phyloP scores from a whole-genome alignment of 1,140 invertebrate species.

The Aporrectodea caliginosa region DNA sequence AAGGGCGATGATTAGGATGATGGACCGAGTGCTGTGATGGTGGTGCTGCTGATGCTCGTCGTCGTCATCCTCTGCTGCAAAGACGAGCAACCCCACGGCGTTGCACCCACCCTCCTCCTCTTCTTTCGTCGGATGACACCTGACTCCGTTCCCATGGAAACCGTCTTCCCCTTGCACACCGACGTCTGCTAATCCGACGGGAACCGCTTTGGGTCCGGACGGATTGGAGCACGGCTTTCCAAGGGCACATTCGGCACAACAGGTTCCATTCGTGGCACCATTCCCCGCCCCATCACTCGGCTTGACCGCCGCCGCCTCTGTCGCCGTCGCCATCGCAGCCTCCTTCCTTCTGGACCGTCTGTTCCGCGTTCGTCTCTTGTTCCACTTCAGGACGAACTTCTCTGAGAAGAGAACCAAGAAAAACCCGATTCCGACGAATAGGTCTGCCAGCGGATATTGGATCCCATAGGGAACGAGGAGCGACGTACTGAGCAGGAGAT shows the following conservation, averaged over 20 bases:
- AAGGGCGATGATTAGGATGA: constrained; percentile 42
- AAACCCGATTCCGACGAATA: constrained; percentile 59
- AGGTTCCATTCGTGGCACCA: background rate
- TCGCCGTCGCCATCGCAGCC: too few relatives aligned
- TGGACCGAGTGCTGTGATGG: constrained; percentile 27
- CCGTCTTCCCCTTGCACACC: too few relatives aligned
- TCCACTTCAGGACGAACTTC: constrained; percentile 46
- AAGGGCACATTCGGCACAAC: background rate
- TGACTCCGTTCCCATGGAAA: constrained; percentile 20
- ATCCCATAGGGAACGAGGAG: constrained; percentile 29
- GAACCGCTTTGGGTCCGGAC: background rate
- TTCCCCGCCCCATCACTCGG: background rate
- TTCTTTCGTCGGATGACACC: background rate
- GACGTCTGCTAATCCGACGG: too few relatives aligned
- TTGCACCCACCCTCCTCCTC: background rate
- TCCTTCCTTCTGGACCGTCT: background rate
- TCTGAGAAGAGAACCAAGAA: constrained; percentile 62
- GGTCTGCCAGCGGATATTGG: constrained; percentile 64
- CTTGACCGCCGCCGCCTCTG: background rate
- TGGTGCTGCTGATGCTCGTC: background rate
- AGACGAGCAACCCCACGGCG: background rate
- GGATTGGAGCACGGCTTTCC: background rate
- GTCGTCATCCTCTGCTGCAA: background rate
- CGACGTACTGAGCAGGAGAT: constrained; percentile 53
- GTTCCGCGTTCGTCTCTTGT: background rate